Evolutionary conservation across 2,888 invertebrate genomes (phyloP), one percentile per base, ranked within the genome.

Genomic region (Crossocerus cetratus): DNA sequence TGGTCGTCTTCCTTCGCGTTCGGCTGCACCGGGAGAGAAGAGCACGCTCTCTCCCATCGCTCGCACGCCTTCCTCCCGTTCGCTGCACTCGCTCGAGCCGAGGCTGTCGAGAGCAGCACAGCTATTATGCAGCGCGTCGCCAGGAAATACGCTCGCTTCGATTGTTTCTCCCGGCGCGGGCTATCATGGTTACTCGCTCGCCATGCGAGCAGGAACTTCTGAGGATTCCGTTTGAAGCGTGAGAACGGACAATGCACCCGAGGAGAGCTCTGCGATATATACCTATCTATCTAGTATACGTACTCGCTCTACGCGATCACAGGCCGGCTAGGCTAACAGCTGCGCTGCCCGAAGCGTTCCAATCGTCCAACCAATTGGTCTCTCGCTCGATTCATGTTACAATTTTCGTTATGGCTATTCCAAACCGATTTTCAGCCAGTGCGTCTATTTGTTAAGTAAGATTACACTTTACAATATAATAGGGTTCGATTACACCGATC

Each of bases 11-110:
- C 5, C 72, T 70, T 75, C 72, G 68, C 62, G 61, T 74, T 72
- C 83, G 84, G 83, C 83, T 84, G 84, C 80, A 82, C 32, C 32
- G 32, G 32, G 8, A 32, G 32, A 32, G 32, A 32, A 5, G 32
- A 32, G 32, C 32, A 32, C 81, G 82, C 77, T 69, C 79, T 82
- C 77, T 81, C 71, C 72, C 78, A 78, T 70, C 78, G 62, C 72
- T 44, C 79, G 82, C 77, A 79, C 71, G 72, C 77, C 78, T 72
- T 78, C 61, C 72, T 45, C 63, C 62, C 80, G 68, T 76, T 68
- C 72, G 64, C 32, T 84, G 82, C 80, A 80, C 78, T 80, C 78
- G 69, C 20, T 64, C 32, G 23, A 32, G 23, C 23, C 23, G 23
- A 32, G 23, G 45, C 16, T 14, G 3, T 45, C 45, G 49, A 16